Evolutionary conservation across 2,113 vertebrate species (phyloP), one percentile per base, ranked within the genome.

Genomic region (Forbesichthys papilliferus): DNA sequence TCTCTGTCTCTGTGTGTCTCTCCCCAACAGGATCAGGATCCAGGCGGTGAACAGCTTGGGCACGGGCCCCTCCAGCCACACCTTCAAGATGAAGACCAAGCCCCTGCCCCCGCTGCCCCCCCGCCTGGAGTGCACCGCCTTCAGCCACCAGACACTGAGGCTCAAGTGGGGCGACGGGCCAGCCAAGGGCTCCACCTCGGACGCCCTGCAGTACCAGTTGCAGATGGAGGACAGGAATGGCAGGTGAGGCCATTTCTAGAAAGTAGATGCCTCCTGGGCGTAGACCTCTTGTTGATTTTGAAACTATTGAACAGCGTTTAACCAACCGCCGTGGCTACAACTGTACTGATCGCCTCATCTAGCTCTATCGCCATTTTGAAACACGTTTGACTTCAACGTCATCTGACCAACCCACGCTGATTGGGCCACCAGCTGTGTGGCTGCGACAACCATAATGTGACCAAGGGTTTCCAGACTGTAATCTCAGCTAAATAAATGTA

Each of bases 101-200:
- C 96, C 97, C 75, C 93, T 98, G 1, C 97, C 97, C 16, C 97
- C 97, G 0, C 94, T 93, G 66, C 96, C 97, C 1, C 97, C 97
- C 59, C 95, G 97, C 53, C 93, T 99, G 86, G 97, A 99, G 91
- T 98, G 97, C 89, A 95, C 94, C 48, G 95, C 94, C 27, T 97
- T 94, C 91, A 96, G 93, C 92, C 97, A 98, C 89, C 97, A 99
- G 88, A 98, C 95, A 80, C 96, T 99, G 85, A 95, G 95, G 91
- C 94, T 99, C 78, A 99, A 98, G 84, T 99, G 97, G 97, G 96
- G 96, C 73, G 97, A 99, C 34, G 97, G 96, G 63, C 92, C 94
- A 20, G 79, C 90, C 64, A 96, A 94, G 86, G 83, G 89, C 20
- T 70, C 93, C 74, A 79, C 93, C 72, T 89, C 95, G 53, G 97